Conservation (phyloP, 2,888 invertebrate genomes). For the Agrotis ipsilon region DNA sequence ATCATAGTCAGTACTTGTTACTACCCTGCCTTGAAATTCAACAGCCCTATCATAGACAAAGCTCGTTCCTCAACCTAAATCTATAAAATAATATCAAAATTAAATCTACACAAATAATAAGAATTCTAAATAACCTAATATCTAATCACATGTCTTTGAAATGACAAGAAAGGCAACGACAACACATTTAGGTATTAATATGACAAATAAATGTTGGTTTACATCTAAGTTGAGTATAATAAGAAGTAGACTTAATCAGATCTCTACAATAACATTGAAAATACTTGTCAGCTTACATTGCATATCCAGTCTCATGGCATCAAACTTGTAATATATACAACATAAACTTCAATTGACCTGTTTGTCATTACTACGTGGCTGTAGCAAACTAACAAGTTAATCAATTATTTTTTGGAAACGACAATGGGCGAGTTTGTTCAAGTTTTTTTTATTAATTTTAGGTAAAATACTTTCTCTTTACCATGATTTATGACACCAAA, state of each 20-base stretch:
- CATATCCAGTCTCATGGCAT: background rate
- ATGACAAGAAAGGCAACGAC: no score
- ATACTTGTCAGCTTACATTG: slow-evolving; percentile 14
- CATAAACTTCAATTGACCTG: background rate
- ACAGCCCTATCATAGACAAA: slow-evolving; percentile 44
- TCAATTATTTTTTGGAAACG: slow-evolving; percentile 17
- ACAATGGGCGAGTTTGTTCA: slow-evolving; percentile 14
- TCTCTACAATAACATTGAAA: slow-evolving; percentile 17
- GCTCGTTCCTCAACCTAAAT: slow-evolving; percentile 44
- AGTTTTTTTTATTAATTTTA: slow-evolving; percentile 14
- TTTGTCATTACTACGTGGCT: background rate
- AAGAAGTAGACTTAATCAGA: slow-evolving; percentile 43
- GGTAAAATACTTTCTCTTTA: background rate
- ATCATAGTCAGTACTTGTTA: slow-evolving; percentile 56
- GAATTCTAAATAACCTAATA: slow-evolving; percentile 42
- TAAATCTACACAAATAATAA: slow-evolving; percentile 40
- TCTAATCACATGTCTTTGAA: slow-evolving; percentile 20
- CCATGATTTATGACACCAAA: background rate
- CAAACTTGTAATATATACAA: background rate
- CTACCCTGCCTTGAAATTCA: slow-evolving; percentile 60
- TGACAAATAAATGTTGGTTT: slow-evolving; percentile 7
- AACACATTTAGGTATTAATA: slow-evolving; percentile 16
- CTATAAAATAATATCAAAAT: slow-evolving; percentile 46
- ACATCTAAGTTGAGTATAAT: slow-evolving; percentile 11
- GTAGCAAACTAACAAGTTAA: slow-evolving; percentile 28